These are phyloP conservation scores for Uria lomvia DNA, from an alignment of 2,113 vertebrate species.

Conservation along the genomic window DNA sequence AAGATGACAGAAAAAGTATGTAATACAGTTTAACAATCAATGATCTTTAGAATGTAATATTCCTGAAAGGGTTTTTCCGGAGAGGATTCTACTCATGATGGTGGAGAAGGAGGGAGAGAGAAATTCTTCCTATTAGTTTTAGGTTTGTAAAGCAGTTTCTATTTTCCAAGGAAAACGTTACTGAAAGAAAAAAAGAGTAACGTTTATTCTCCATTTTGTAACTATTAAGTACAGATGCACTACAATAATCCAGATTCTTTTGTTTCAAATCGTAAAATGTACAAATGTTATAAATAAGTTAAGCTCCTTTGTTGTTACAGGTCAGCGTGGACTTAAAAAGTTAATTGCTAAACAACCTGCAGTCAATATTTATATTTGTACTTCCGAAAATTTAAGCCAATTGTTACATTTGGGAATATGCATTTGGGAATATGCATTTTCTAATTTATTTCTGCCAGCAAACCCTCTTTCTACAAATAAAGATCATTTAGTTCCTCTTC, in stretches of 20 bases:
- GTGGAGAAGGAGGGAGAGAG: not conserved
- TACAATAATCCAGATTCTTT: not conserved
- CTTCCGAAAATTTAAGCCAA: not conserved
- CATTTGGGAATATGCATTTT: not conserved
- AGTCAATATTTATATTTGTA: constrained; percentile 38
- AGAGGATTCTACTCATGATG: not conserved
- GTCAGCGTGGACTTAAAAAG: not conserved
- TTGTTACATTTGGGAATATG: too few relatives aligned
- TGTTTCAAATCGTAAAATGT: not conserved
- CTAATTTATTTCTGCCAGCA: not conserved
- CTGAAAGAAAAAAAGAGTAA: not conserved
- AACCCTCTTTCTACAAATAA: not conserved
- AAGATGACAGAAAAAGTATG: constrained; percentile 49
- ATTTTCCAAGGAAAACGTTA: not conserved
- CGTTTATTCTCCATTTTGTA: not conserved
- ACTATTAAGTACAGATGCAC: not conserved
- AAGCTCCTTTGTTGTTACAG: not conserved
- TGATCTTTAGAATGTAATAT: constrained; percentile 32
- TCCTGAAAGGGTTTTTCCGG: not conserved
- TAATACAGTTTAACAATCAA: constrained; percentile 39
- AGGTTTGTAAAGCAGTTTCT: not conserved
- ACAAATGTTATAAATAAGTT: not conserved
- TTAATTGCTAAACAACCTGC: not conserved
- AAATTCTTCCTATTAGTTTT: not conserved
- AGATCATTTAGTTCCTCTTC: not conserved